Conservation (phyloP, 1,140 invertebrate genomes). For the Drosophila nannoptera region DNA sequence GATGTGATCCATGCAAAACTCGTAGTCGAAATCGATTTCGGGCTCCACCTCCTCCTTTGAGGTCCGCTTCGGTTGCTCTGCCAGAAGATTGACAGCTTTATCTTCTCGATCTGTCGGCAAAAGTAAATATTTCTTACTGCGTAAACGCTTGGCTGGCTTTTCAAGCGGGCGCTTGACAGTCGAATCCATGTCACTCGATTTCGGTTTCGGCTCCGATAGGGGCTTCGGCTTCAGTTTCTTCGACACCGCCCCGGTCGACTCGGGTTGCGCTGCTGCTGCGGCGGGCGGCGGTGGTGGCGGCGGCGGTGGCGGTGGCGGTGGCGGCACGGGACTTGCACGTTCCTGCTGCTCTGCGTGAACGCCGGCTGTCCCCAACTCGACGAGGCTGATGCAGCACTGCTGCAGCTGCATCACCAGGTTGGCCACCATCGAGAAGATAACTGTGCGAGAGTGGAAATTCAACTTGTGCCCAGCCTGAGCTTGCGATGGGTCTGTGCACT, state of each 20-base stretch:
- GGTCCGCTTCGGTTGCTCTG: slow-evolving; percentile 14
- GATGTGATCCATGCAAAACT: slow-evolving; percentile 53
- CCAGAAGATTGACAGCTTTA: not conserved
- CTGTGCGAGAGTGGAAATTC: not conserved
- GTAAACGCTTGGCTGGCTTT: not conserved
- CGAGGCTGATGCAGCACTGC: not conserved
- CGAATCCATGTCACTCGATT: not conserved
- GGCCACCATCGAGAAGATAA: slow-evolving; percentile 44
- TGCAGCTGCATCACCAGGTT: slow-evolving; percentile 34
- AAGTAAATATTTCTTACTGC: not conserved
- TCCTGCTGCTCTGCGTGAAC: not conserved
- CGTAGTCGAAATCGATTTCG: slow-evolving; percentile 51
- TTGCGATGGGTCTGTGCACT: slow-evolving; percentile 8
- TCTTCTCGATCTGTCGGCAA: not conserved
- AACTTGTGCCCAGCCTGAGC: not conserved
- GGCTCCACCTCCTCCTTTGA: too few relatives aligned
- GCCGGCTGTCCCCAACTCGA: not conserved
- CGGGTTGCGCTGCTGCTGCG: too few relatives aligned
- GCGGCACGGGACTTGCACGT: not conserved
- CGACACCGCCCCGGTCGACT: slow-evolving; percentile 33
- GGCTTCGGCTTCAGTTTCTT: slow-evolving; percentile 15
- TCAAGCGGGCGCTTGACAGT: not conserved
- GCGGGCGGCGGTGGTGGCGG: too few relatives aligned
- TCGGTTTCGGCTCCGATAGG: too few relatives aligned
- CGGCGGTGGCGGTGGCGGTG: too few relatives aligned